phyloP scores from a whole-genome alignment of 2,113 vertebrate species.

The Tachycineta bicolor region DNA sequence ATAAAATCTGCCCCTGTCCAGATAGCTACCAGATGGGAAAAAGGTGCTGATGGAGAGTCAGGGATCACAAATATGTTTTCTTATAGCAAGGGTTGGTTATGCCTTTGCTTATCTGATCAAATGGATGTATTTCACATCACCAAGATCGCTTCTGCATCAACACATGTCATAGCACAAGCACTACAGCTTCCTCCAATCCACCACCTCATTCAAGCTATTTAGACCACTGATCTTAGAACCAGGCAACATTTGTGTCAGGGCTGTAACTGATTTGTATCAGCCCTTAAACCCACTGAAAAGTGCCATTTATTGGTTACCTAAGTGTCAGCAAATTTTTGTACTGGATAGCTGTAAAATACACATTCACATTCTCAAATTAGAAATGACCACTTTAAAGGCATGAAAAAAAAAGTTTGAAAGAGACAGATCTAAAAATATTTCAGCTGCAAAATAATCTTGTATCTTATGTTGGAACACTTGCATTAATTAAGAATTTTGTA shows the following conservation, averaged over 20 bases:
- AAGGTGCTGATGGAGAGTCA: background rate
- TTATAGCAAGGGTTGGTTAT: background rate
- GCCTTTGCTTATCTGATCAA: background rate
- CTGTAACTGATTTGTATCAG: background rate
- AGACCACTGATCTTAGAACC: background rate
- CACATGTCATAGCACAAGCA: background rate
- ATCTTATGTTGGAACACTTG: conserved; percentile 13
- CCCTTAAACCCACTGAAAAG: background rate
- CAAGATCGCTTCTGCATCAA: background rate
- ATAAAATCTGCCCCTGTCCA: background rate
- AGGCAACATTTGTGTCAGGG: background rate
- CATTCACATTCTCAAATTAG: conserved; percentile 11
- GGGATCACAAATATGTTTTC: background rate
- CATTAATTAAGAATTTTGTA: conserved; percentile 53
- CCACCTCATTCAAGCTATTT: background rate
- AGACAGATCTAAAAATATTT: conserved; percentile 47
- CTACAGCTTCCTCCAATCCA: background rate
- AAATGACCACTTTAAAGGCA: conserved; percentile 18
- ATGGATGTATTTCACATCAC: background rate
- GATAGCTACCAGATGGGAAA: background rate
- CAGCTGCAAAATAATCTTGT: conserved; percentile 8
- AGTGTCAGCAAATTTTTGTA: background rate
- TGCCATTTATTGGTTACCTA: background rate
- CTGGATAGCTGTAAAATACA: background rate
- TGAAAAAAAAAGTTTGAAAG: background rate